These are phyloP conservation scores for Eurytoma adleriae DNA, from an alignment of 2,888 invertebrate genomes.

Conservation along the genomic window DNA sequence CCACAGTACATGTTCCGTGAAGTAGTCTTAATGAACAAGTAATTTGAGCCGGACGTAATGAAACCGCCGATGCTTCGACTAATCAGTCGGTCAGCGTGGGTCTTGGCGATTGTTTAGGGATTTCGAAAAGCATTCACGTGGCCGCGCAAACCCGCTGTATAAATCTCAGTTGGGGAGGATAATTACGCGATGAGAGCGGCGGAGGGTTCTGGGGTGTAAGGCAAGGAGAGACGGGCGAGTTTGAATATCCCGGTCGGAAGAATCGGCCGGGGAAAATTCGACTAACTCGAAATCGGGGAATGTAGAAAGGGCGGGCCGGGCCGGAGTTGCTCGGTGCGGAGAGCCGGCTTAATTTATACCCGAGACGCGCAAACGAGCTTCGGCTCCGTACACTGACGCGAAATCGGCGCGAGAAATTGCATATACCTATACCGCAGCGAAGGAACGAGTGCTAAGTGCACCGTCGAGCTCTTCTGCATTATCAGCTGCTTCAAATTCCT, in stretches of 20 bases:
- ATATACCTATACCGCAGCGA: neutral
- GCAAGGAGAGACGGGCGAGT: neutral
- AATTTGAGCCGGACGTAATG: too few relatives aligned
- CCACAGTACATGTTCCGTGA: too few relatives aligned
- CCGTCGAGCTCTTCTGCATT: neutral
- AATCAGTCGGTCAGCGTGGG: neutral
- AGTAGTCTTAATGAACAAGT: too few relatives aligned
- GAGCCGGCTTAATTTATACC: slow-evolving; percentile 42
- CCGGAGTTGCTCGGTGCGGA: neutral
- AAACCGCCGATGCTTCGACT: neutral
- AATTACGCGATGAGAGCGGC: slow-evolving; percentile 18
- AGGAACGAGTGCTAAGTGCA: neutral
- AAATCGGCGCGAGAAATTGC: slow-evolving; percentile 26
- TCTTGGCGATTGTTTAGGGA: neutral
- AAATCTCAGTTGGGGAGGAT: slow-evolving; percentile 33
- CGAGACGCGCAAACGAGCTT: slow-evolving; percentile 39
- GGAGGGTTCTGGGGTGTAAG: neutral
- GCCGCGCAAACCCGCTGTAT: neutral
- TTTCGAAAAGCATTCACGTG: neutral
- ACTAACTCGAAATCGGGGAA: slow-evolving; percentile 1
- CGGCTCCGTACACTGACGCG: neutral
- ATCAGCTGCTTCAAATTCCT: slow-evolving; percentile 4
- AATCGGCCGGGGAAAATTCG: slow-evolving; percentile 33
- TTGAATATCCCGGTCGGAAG: slow-evolving; percentile 12
- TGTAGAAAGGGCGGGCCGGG: slow-evolving; percentile 24